A percentile compares a stretch with the other conserved stretches of the same genome.
Conservation (phyloP, 2,888 invertebrate genomes). For the Ptychoptera albimana region DNA sequence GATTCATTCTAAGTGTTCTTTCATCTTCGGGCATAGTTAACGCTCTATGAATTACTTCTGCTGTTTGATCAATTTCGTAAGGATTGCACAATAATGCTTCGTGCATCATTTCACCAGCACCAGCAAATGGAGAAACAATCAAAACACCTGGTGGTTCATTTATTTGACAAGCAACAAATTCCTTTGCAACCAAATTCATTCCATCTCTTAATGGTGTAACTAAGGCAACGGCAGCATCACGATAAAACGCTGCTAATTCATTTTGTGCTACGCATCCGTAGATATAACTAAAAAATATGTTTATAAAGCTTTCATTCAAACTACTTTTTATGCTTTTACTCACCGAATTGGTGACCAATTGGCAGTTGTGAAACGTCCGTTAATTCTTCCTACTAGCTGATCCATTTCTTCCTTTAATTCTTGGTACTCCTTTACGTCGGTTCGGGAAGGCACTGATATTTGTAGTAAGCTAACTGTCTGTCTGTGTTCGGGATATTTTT, state of each 20-base stretch:
- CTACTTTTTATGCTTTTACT: neutral
- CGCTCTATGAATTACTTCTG: constrained; percentile 74
- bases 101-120: constrained; percentile 88
- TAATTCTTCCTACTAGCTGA: constrained; percentile 69
- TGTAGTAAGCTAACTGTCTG: constrained; percentile 69
- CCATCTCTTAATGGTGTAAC: constrained; percentile 79
- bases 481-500: constrained; percentile 71
- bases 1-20: constrained; percentile 70
- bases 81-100: constrained; percentile 82
- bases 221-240: constrained; percentile 72
- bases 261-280: constrained; percentile 79
- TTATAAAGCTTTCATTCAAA: neutral
- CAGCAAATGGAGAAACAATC: constrained; percentile 81
- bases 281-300: constrained; percentile 39
- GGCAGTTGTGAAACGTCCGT: constrained; percentile 76
- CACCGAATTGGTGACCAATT: constrained; percentile 77
- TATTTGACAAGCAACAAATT: constrained; percentile 84
- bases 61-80: constrained; percentile 74
- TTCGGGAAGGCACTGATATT: constrained; percentile 76
- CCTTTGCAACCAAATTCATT: constrained; percentile 86
- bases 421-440: constrained; percentile 79
- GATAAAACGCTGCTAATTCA: constrained; percentile 71
- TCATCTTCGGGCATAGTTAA: constrained; percentile 85
- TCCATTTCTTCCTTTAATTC: constrained; percentile 84
- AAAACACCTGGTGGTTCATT: constrained; percentile 72